These are phyloP conservation scores for Psittacus erithacus DNA, from an alignment of 2,113 vertebrate species.

Conservation along the genomic window DNA sequence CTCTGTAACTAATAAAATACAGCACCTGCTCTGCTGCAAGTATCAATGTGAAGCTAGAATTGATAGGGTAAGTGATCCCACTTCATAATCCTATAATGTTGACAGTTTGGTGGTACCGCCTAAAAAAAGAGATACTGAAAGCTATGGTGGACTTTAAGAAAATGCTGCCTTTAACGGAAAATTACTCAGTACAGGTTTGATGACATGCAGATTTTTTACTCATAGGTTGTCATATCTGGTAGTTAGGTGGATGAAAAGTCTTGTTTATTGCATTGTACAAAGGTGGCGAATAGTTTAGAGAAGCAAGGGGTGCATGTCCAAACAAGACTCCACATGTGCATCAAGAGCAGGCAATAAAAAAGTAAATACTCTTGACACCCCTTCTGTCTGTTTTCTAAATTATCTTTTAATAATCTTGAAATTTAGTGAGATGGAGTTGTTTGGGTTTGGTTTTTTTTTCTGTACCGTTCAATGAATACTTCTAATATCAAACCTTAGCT, in stretches of 20 bases:
- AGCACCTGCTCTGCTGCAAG: background rate
- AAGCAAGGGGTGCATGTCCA: background rate
- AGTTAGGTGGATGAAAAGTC: background rate
- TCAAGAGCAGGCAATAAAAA: background rate
- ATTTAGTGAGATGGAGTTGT: background rate
- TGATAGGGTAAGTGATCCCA: conserved; percentile 3
- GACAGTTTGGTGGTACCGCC: background rate
- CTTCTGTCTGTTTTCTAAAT: background rate
- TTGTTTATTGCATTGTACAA: background rate
- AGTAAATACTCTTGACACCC: background rate
- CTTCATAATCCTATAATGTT: conserved; percentile 31
- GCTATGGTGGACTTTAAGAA: background rate
- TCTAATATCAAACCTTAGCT: background rate
- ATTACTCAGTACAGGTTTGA: background rate
- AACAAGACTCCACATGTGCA: background rate
- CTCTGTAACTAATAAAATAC: conserved; percentile 8
- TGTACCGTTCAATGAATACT: background rate
- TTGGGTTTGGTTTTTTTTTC: background rate
- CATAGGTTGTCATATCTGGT: background rate
- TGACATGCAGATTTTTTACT: background rate
- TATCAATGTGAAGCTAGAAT: conserved; percentile 4
- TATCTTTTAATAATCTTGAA: background rate
- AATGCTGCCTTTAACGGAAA: background rate
- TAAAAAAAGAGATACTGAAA: background rate
- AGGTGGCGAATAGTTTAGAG: background rate